Conservation (phyloP, 2,113 vertebrate species). For the Camelus bactrianus region DNA sequence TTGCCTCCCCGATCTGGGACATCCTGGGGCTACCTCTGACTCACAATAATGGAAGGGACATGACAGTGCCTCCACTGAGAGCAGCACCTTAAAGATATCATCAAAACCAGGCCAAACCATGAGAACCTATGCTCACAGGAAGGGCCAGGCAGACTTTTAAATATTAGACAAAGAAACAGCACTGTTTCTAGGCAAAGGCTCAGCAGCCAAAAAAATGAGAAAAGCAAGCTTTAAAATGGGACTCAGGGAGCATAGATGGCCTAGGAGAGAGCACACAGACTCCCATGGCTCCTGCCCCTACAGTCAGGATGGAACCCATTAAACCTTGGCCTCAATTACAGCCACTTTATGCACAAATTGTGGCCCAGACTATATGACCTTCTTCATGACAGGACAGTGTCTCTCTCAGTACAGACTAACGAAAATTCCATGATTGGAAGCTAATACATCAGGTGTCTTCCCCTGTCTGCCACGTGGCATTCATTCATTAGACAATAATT, state of each 20-base stretch:
- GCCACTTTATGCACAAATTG: background rate
- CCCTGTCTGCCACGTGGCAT: background rate
- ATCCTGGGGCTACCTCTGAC: background rate
- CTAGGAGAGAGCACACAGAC: background rate
- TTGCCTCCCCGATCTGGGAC: background rate
- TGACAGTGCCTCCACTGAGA: background rate
- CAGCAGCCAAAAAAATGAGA: background rate
- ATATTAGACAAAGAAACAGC: slow-evolving; percentile 30
- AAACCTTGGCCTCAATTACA: background rate
- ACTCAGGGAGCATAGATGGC: background rate
- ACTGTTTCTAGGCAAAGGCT: background rate
- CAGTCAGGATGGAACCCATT: background rate
- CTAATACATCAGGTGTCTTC: background rate
- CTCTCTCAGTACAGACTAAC: background rate
- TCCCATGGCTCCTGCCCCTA: background rate
- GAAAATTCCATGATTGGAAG: background rate
- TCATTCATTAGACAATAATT: background rate
- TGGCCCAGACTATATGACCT: background rate
- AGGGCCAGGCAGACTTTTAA: background rate
- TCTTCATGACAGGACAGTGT: background rate
- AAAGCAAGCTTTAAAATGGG: background rate
- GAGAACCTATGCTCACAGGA: background rate
- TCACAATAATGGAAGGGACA: background rate
- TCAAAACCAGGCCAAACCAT: background rate
- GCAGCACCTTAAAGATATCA: background rate